Evolutionary conservation across 2,113 vertebrate genomes (phyloP).

Genomic region (Nothocercus julius): DNA sequence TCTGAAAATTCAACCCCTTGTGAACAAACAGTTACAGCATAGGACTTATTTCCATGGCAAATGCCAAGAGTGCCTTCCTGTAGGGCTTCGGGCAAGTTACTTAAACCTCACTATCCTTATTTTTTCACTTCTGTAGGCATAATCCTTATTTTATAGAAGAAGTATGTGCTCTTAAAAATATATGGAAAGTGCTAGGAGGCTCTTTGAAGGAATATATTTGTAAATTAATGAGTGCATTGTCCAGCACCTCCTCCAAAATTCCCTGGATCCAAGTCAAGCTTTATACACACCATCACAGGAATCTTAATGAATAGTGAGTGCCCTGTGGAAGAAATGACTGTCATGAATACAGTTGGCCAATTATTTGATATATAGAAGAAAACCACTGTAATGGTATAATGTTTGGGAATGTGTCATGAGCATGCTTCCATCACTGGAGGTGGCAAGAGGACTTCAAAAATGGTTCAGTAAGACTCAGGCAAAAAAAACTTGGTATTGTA

Average conservation of each 20-base stretch:
- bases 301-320: neutral
- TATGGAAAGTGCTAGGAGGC: conserved; percentile 36
- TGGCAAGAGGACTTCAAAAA: conserved; percentile 43
- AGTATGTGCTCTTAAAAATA: conserved; percentile 17
- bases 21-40: neutral
- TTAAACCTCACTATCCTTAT: conserved; percentile 18
- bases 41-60: conserved; percentile 9
- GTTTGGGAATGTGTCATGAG: neutral
- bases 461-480: neutral
- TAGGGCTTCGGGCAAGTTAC: neutral
- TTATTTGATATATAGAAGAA: neutral
- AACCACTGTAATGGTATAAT: neutral
- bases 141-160: conserved; percentile 15
- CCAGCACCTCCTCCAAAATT: conserved; percentile 47
- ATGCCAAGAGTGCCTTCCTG: neutral
- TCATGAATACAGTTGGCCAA: neutral
- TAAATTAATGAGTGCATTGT: conserved; percentile 54
- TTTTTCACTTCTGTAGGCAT: neutral
- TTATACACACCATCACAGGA: neutral
- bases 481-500: neutral
- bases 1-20: neutral
- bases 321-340: neutral
- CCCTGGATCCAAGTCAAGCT: conserved; percentile 31
- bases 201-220: conserved; percentile 18
- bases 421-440: neutral